Percentiles rank a stretch among this genome's conserved stretches.
phyloP scores from a whole-genome alignment of 2,797 vertebrate genomes.

The Eulemur mongoz region DNA sequence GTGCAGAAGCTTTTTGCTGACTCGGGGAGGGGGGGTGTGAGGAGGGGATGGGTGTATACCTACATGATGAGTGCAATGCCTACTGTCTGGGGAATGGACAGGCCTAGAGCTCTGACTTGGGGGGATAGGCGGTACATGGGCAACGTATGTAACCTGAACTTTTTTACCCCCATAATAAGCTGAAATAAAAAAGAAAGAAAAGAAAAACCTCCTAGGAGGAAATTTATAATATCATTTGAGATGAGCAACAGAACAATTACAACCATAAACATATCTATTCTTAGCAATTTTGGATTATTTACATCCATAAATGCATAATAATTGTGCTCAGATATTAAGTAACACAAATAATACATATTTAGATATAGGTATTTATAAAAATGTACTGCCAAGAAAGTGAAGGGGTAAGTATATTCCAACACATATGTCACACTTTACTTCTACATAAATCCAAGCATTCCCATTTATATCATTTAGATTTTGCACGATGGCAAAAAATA shows the following conservation, averaged over 20 bases:
- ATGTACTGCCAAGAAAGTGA: not conserved
- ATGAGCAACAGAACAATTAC: not conserved
- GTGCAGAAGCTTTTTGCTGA: too few relatives aligned
- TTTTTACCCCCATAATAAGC: too few relatives aligned
- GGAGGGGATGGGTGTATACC: too few relatives aligned
- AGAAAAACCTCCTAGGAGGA: not conserved
- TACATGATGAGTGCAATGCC: too few relatives aligned
- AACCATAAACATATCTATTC: not conserved
- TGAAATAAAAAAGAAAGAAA: not conserved
- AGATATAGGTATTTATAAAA: not conserved
- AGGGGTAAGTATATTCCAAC: not conserved
- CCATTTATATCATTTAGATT: not conserved
- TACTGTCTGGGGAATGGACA: too few relatives aligned
- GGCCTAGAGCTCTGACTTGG: too few relatives aligned
- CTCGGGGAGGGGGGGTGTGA: too few relatives aligned
- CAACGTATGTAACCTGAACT: too few relatives aligned
- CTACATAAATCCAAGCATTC: not conserved
- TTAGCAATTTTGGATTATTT: not conserved
- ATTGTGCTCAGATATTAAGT: not conserved
- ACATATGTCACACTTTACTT: not conserved
- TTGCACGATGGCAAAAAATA: conserved; percentile 33
- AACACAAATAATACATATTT: not conserved
- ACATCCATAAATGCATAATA: not conserved
- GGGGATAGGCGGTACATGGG: too few relatives aligned
- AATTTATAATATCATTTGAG: not conserved